Evolutionary conservation across 1,140 invertebrate species (phyloP).

Genomic region (Cepaea nemoralis): DNA sequence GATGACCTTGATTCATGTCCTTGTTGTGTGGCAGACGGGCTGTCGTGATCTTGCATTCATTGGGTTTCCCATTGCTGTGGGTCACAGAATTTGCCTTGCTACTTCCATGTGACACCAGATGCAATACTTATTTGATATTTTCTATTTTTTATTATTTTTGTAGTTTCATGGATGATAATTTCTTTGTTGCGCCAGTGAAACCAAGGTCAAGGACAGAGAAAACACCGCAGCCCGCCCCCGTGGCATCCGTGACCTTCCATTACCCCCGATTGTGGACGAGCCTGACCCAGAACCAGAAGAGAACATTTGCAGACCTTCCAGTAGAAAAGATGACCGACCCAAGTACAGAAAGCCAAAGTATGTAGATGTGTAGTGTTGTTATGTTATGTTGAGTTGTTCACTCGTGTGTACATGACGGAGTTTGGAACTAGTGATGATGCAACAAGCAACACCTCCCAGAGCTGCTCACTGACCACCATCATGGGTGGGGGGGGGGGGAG

Average conservation of each 20-base stretch:
- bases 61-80: no score
- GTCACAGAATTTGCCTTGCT: no score
- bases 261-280: constrained; percentile 67
- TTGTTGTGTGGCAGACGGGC: no score
- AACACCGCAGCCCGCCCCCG: constrained; percentile 23
- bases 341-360: constrained; percentile 47
- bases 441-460: no score
- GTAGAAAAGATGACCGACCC: constrained; percentile 16
- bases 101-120: neutral
- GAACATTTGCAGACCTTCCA: constrained; percentile 35
- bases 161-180: constrained; percentile 25
- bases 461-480: no score
- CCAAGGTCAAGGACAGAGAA: constrained; percentile 35
- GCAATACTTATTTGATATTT: neutral
- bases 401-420: no score
- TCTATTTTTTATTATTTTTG: neutral
- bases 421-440: no score
- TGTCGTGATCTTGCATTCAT: no score
- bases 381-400: no score
- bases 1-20: no score
- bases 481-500: no score
- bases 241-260: constrained; percentile 67
- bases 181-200: constrained; percentile 23
- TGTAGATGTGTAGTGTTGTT: no score
- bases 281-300: constrained; percentile 57